Base-by-base conservation (phyloP, 1,140 invertebrate genomes). In the Manduca sexta region DNA sequence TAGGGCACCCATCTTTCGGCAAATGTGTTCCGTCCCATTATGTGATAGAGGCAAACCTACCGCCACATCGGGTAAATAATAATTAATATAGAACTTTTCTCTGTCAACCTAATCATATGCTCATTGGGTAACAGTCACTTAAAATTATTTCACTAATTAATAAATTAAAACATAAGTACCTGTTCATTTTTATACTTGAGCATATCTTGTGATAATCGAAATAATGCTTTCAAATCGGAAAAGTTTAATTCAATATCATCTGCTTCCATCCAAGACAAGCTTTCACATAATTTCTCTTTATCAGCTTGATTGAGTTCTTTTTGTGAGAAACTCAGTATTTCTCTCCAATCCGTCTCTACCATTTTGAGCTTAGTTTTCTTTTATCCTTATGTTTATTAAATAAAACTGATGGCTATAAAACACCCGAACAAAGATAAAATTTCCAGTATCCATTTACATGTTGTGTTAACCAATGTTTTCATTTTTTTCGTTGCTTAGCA, bases 121-220 rank as follows among this genome's bases (percentile, higher is more conserved):
- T n/a, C n/a, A n/a, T n/a, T n/a, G n/a, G n/a, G n/a, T n/a, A n/a
- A n/a, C n/a, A n/a, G n/a, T n/a, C n/a, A n/a, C n/a, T 34, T 4
- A 35, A 12, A 35, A n/a, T n/a, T 1, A 5, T 12, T 12, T 3
- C 2, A n/a, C 5, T 1, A 11, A 12, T n/a, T 11, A n/a, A 35
- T 1, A 8, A 34, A 8, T 34, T 12, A 17, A 45, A 11, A 18
- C 34, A 11, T 11, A 18, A 11, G 44, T 79, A 91, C 90, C 87
- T 92, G 90, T 74, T 91, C 90, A 51, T 86, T 89, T 79, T 91
- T 92, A 62, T 88, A 89, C 65, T 90, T 90, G 26, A 92, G 67
- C 56, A 91, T 88, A 81, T 91, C 90, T 69, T 91, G 90, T 2
- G 89, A 77, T 2, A 91, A 54, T 64, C 84, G 84, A 62, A 91